Evolutionary conservation across 1,140 invertebrate species (phyloP).

Genomic region (Lepidurus arcticus): DNA sequence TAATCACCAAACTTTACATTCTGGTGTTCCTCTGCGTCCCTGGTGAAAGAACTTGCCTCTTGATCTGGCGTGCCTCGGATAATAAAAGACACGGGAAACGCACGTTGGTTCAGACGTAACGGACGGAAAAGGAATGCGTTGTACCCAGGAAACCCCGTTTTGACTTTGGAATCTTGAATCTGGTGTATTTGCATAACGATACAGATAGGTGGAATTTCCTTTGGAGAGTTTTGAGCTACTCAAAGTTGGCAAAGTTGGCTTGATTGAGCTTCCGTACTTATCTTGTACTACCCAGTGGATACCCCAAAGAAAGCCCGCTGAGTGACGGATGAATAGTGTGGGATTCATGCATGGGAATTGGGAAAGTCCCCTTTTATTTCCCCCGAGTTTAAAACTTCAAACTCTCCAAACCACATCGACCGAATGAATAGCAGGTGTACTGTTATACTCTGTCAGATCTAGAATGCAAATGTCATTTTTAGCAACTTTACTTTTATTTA

Average conservation of each 20-base stretch:
- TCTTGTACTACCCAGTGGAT: background rate
- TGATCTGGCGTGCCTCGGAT: background rate
- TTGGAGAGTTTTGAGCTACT: background rate
- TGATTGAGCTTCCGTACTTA: slow-evolving; percentile 15
- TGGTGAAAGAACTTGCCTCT: too few relatives aligned
- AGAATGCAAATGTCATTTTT: too few relatives aligned
- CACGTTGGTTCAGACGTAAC: background rate
- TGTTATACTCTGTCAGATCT: too few relatives aligned
- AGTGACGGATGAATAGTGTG: slow-evolving; percentile 15
- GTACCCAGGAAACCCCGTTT: background rate
- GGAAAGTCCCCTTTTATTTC: background rate
- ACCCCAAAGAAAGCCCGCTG: background rate
- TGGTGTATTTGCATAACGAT: background rate
- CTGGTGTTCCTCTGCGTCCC: too few relatives aligned
- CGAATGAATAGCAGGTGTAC: background rate
- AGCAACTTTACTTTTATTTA: too few relatives aligned
- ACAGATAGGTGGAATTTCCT: background rate
- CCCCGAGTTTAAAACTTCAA: background rate
- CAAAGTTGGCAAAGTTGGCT: background rate
- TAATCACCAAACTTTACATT: background rate
- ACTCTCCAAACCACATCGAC: background rate
- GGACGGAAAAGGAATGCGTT: background rate
- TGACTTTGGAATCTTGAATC: background rate
- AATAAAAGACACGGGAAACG: background rate
- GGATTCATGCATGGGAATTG: slow-evolving; percentile 4